These are phyloP conservation scores for Eurytoma californica DNA, from an alignment of 2,888 invertebrate species.

Conservation along the genomic window DNA sequence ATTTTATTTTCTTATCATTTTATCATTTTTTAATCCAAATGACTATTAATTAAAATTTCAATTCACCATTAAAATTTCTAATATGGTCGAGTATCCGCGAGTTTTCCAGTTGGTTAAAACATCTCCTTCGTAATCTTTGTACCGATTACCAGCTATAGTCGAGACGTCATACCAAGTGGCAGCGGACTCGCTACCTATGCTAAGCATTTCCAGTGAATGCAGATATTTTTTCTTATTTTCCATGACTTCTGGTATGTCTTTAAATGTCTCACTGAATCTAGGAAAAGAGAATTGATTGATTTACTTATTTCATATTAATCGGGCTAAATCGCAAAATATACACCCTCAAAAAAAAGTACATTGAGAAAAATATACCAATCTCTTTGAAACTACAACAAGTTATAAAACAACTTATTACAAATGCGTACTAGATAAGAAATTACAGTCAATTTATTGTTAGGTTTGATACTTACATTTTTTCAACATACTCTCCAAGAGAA, in stretches of 20 bases:
- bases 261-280: slow-evolving; percentile 57
- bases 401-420: no score
- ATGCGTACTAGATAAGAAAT: no score
- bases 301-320: no score
- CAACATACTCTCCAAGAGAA: slow-evolving; percentile 35
- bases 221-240: slow-evolving; percentile 53
- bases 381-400: no score
- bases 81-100: slow-evolving; percentile 63
- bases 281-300: not conserved
- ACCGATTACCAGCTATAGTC: not conserved
- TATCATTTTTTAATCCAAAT: not conserved
- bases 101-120: slow-evolving; percentile 65
- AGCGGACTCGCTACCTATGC: slow-evolving; percentile 47
- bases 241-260: slow-evolving; percentile 54
- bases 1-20: not conserved
- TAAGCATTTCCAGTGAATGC: slow-evolving; percentile 53
- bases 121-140: slow-evolving; percentile 49
- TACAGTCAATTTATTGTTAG: no score
- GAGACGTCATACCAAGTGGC: slow-evolving; percentile 55
- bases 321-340: no score
- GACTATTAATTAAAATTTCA: not conserved
- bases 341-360: no score
- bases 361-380: no score
- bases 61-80: slow-evolving; percentile 68
- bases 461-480: slow-evolving; percentile 24